Evolutionary conservation across 1,140 invertebrate species (phyloP), one percentile per base, ranked within the genome.

Genomic region (Drosophila santomea): DNA sequence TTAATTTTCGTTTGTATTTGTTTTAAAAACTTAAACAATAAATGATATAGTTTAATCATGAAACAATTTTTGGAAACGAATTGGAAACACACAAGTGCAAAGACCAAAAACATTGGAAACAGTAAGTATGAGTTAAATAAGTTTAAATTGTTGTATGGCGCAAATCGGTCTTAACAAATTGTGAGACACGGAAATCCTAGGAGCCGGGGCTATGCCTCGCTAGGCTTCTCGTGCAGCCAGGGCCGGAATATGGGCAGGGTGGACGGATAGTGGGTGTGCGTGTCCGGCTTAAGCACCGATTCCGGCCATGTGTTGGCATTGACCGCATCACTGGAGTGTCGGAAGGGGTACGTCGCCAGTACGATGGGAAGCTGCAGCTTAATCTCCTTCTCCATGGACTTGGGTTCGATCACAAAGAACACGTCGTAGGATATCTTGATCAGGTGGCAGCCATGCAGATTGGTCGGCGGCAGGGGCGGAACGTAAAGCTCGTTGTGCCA

Each of bases 341-440:
- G 94, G 80, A 98, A 94, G 1, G 97, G 97, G 93, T 98, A 98
- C n/a, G 97, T 98, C 14, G 97, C 98, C 92, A 98, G 94, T 89
- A 98, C 95, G 67, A 98, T 98, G 20, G 98, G 98, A 90, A 98
- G 94, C 92, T 98, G 97, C 3, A 98, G 93, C 93, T 98, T 98
- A 32, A 98, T 96, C 82, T 97, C 96, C 93, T 98, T 98, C 90
- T 98, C 97, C 85, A 98, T 93, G 72, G 97, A 97, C 93, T 97
- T 98, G 66, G 97, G 97, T 88, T 96, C 96, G 80, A 98, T 96
- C 64, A 98, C 95, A 91, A 98, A 98, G 93, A 97, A 97, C 50
- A 99, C 96, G 92, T 98, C 97, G 92, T 99, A 99, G 79, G 98
- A 95, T 69, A 99, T 97, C 91, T 97, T 96, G 80, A 99, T 99